Evolutionary conservation across 2,797 vertebrate genomes (phyloP).

Genomic region (Lepilemur septentrionalis): DNA sequence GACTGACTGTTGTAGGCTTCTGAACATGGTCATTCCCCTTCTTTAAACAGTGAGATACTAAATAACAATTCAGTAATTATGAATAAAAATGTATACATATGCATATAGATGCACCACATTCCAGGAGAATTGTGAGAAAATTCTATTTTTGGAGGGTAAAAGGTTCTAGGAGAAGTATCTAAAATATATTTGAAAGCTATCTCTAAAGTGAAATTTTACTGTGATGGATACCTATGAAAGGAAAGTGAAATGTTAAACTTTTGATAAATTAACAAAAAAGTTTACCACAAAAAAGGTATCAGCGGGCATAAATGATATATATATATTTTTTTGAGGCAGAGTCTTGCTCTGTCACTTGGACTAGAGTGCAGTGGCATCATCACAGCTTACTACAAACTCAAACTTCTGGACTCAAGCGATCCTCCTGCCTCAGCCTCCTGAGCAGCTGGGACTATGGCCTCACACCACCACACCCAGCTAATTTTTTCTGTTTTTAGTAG

Average conservation of each 20-base stretch:
- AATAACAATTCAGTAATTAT: neutral
- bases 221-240: neutral
- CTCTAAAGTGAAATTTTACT: neutral
- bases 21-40: neutral
- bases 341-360: neutral
- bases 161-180: neutral
- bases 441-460: too few species aligned
- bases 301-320: neutral
- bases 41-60: neutral
- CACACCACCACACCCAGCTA: too few species aligned
- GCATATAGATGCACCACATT: neutral
- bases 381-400: too few species aligned
- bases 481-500: too few species aligned
- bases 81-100: neutral
- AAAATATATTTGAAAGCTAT: neutral
- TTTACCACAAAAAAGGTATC: neutral
- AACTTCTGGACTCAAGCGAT: too few species aligned
- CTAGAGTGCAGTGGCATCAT: neutral
- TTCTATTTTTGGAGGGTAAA: neutral
- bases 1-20: neutral
- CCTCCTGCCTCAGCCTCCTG: too few species aligned
- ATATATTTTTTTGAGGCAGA: neutral
- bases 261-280: neutral
- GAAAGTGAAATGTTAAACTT: neutral
- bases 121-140: neutral